These are phyloP conservation scores for Melanotaenia trifasciata DNA, from an alignment of 2,797 vertebrate species.

Conservation along the genomic window DNA sequence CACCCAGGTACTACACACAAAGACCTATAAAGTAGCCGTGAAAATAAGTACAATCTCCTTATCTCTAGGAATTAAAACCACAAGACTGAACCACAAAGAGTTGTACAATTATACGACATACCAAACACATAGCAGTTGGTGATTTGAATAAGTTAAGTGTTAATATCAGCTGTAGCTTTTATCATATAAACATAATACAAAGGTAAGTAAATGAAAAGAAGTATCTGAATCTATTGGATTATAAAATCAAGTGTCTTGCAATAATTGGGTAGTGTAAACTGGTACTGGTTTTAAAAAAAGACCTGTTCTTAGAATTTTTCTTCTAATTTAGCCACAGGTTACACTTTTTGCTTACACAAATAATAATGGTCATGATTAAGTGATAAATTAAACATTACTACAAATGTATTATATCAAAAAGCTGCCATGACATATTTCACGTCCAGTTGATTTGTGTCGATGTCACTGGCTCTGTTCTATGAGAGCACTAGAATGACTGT, in stretches of 20 bases:
- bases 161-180: background rate
- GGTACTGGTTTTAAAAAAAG: constrained; percentile 8
- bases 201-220: background rate
- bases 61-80: constrained; percentile 67
- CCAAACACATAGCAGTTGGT: constrained; percentile 12
- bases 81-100: constrained; percentile 46
- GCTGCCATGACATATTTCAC: constrained; percentile 65
- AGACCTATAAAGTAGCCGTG: constrained; percentile 75
- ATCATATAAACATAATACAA: background rate
- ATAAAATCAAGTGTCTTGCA: constrained; percentile 4
- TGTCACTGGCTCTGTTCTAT: constrained; percentile 66
- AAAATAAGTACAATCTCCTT: constrained; percentile 71
- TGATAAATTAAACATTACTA: constrained; percentile 53
- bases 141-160: background rate
- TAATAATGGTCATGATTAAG: constrained; percentile 60
- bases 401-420: too few species aligned
- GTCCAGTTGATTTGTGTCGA: constrained; percentile 66
- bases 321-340: constrained; percentile 41
- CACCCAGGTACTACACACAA: constrained; percentile 75
- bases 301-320: constrained; percentile 12
- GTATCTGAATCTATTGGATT: constrained; percentile 1
- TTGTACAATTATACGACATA: constrained; percentile 20
- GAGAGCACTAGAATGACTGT: constrained; percentile 65
- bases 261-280: constrained; percentile 3
- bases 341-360: constrained; percentile 36